A percentile compares a stretch with the other conserved stretches of the same genome.
Conservation (phyloP, 2,888 invertebrate genomes). For the Drosophila testacea region DNA sequence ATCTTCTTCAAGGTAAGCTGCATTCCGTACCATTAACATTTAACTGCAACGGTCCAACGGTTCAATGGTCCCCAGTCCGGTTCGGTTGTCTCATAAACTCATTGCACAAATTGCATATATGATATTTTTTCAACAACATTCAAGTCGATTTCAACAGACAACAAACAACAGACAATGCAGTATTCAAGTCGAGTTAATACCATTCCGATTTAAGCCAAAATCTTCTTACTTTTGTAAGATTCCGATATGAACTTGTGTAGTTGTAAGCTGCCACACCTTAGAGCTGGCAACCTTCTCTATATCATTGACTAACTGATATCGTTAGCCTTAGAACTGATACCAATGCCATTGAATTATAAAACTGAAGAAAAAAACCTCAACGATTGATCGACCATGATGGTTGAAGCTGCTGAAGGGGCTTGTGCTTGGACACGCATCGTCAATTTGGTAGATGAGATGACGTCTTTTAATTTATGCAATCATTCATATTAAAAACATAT, state of each 20-base stretch:
- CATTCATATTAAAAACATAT: conserved; percentile 73
- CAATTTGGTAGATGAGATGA: conserved; percentile 29
- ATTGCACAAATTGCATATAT: conserved; percentile 49
- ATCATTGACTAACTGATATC: conserved; percentile 42
- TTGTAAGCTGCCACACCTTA: conserved; percentile 26
- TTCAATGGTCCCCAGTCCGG: conserved; percentile 40
- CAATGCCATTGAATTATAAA: conserved; percentile 51
- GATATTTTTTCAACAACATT: conserved; percentile 33
- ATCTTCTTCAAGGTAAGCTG: conserved; percentile 95
- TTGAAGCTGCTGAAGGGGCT: conserved; percentile 19
- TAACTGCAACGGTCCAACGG: conserved; percentile 52
- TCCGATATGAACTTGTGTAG: background rate
- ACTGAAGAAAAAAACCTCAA: conserved; percentile 8
- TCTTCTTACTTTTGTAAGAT: background rate
- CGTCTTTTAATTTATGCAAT: conserved; percentile 44
- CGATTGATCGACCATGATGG: conserved; percentile 40
- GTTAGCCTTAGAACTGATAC: conserved; percentile 50
- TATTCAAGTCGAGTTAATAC: background rate
- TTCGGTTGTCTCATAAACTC: conserved; percentile 18
- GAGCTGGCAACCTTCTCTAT: conserved; percentile 31
- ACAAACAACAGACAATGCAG: background rate
- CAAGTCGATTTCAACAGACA: conserved; percentile 26
- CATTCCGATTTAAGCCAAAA: background rate
- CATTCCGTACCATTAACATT: conserved; percentile 69
- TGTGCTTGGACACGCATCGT: conserved; percentile 51